Evolutionary conservation across 2,888 invertebrate species (phyloP).

Genomic region (Sarcophaga caerulescens): DNA sequence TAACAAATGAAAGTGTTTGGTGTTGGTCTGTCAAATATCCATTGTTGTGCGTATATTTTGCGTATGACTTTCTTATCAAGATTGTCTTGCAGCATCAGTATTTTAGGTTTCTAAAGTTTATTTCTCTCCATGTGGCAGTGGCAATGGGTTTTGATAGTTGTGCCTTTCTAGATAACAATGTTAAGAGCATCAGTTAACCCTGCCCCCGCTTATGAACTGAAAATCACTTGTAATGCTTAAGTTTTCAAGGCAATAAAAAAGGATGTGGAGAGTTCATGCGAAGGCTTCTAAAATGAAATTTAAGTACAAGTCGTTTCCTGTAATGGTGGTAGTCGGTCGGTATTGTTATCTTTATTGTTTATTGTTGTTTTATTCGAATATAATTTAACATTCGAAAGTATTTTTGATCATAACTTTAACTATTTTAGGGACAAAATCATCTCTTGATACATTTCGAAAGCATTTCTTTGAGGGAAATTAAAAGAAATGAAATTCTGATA

Average conservation of each 20-base stretch:
- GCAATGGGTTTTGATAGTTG: constrained; percentile 43
- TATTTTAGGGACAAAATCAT: no score
- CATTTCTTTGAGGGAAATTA: no score
- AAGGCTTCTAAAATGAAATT: constrained; percentile 26
- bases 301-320: not conserved
- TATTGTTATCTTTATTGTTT: not conserved
- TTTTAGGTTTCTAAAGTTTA: not conserved
- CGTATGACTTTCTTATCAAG: constrained; percentile 51
- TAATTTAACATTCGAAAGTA: no score
- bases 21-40: constrained; percentile 34
- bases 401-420: no score
- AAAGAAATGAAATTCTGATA: no score
- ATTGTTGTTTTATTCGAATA: not conserved
- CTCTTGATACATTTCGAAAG: no score
- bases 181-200: constrained; percentile 53
- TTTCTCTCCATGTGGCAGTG: not conserved
- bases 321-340: not conserved
- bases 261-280: constrained; percentile 21
- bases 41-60: constrained; percentile 34
- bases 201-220: constrained; percentile 55
- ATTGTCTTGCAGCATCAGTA: constrained; percentile 8
- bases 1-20: not conserved
- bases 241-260: constrained; percentile 31
- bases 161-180: constrained; percentile 52
- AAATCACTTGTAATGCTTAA: constrained; percentile 61